Evolutionary conservation across 1,140 invertebrate genomes (phyloP).

Genomic region (Heliconius himera): DNA sequence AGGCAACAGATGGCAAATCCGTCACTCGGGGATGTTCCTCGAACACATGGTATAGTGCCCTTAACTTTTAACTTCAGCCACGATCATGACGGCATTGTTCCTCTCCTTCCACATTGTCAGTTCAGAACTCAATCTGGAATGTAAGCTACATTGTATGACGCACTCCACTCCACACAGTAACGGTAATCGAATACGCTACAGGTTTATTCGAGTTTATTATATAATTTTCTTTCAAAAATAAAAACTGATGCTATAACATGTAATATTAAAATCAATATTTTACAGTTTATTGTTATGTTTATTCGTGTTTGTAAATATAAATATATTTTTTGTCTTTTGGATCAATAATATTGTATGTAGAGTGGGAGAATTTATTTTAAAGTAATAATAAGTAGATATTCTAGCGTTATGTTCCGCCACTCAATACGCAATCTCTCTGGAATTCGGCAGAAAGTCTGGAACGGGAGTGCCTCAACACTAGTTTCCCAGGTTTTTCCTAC

Average conservation of each 20-base stretch:
- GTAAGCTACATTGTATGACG: constrained; percentile 32
- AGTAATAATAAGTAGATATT: neutral
- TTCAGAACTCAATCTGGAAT: constrained; percentile 33
- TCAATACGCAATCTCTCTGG: too few species aligned
- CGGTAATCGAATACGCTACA: constrained; percentile 22
- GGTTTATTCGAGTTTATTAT: constrained; percentile 19
- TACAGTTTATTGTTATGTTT: neutral
- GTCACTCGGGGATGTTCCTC: constrained; percentile 44
- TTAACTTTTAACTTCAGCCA: constrained; percentile 28
- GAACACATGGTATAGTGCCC: constrained; percentile 47
- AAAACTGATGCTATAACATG: neutral
- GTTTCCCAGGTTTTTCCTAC: neutral
- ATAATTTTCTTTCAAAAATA: constrained; percentile 18
- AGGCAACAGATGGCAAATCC: constrained; percentile 43
- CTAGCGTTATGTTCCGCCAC: too few species aligned
- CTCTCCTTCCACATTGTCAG: constrained; percentile 31
- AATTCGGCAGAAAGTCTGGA: too few species aligned
- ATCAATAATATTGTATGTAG: neutral
- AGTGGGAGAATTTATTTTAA: neutral
- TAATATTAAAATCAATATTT: constrained; percentile 4
- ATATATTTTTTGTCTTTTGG: neutral
- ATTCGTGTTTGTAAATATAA: neutral
- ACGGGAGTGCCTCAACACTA: neutral
- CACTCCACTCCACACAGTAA: constrained; percentile 16
- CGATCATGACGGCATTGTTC: constrained; percentile 34